These are phyloP conservation scores for Sebastes minor DNA, from an alignment of 2,797 vertebrate genomes.

Conservation along the genomic window DNA sequence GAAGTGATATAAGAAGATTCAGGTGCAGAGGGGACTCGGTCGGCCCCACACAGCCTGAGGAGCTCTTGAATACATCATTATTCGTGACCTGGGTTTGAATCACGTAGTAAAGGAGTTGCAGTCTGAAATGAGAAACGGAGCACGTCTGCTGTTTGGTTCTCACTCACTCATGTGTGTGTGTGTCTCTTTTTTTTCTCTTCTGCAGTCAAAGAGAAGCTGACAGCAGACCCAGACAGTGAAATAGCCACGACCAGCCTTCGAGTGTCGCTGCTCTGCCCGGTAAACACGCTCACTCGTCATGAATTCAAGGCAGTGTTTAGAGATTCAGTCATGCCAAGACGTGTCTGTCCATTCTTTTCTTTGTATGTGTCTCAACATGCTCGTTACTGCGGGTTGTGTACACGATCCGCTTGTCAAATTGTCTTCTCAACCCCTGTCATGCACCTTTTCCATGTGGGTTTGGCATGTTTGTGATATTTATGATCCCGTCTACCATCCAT, in stretches of 20 bases:
- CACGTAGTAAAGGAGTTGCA: background rate
- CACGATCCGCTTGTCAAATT: conserved; percentile 9
- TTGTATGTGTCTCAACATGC: conserved; percentile 14
- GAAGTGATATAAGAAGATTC: background rate
- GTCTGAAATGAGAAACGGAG: background rate
- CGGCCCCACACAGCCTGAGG: background rate
- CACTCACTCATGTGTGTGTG: background rate
- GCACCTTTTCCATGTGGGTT: conserved; percentile 33
- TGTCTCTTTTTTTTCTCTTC: conserved; percentile 39
- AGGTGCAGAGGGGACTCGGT: background rate
- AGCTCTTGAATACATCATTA: background rate
- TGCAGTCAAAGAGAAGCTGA: conserved; percentile 97
- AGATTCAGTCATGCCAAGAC: conserved; percentile 30
- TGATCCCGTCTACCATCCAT: background rate
- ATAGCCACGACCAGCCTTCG: conserved; percentile 97
- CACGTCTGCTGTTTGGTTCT: background rate
- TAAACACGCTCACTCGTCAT: conserved; percentile 69
- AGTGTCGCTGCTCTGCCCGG: conserved; percentile 97
- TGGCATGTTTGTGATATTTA: conserved; percentile 35
- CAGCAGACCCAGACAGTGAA: conserved; percentile 97
- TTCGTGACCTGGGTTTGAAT: background rate
- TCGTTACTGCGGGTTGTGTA: background rate
- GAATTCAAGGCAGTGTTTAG: background rate
- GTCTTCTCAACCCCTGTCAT: conserved; percentile 8
- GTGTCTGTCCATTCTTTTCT: conserved; percentile 17